Conservation (phyloP, 2,888 invertebrate genomes). For the Calliphora vomitoria region DNA sequence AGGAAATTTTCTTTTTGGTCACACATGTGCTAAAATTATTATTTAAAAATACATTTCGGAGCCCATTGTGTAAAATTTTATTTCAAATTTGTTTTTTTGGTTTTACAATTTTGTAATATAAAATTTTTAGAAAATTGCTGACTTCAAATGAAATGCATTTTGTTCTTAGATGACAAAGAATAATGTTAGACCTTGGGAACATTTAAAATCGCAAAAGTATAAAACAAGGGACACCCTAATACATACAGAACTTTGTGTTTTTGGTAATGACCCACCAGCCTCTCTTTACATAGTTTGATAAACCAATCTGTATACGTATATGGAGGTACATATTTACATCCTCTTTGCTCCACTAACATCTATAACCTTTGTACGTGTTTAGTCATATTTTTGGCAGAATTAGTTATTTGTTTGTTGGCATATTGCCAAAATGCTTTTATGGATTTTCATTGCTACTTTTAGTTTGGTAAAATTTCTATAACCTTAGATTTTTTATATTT, state of each 20-base stretch:
- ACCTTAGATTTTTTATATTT: neutral
- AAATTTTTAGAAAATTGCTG: no score
- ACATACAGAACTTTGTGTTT: neutral
- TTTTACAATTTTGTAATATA: no score
- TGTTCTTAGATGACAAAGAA: no score
- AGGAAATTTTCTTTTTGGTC: no score
- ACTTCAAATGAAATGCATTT: no score
- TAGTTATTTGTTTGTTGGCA: constrained; percentile 56
- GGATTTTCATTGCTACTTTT: neutral
- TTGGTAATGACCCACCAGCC: constrained; percentile 1
- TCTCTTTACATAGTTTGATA: neutral
- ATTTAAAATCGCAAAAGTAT: no score
- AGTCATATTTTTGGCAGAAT: constrained; percentile 39
- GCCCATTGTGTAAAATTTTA: no score
- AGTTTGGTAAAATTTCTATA: neutral
- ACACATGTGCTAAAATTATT: no score
- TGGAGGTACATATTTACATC: neutral
- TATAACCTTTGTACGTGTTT: constrained; percentile 11
- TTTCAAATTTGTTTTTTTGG: no score
- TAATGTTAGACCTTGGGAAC: no score
- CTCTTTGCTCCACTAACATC: neutral
- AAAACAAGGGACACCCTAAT: neutral
- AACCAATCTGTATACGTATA: neutral
- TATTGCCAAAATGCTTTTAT: constrained; percentile 32
- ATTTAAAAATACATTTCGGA: no score